Evolutionary conservation across 2,797 vertebrate genomes (phyloP).

Genomic region (Myotis vivesi): DNA sequence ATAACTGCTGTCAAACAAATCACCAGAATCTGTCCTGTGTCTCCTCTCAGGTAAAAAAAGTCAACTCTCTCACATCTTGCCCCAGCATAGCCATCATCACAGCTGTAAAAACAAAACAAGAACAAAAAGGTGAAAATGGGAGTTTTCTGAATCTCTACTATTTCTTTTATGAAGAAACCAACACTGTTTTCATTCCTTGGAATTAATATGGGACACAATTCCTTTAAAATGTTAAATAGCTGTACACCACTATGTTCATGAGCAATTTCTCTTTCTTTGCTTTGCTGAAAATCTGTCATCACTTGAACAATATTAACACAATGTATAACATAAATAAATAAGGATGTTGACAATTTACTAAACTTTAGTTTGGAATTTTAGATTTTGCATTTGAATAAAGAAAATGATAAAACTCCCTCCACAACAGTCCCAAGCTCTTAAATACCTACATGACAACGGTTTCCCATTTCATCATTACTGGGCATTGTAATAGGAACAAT

Average conservation of each 20-base stretch:
- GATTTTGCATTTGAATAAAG: not conserved
- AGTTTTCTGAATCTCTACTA: not conserved
- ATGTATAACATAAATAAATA: not conserved
- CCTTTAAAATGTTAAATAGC: not conserved
- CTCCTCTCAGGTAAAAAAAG: conserved; percentile 82
- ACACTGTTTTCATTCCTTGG: not conserved
- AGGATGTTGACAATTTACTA: not conserved
- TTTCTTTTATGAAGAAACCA: not conserved
- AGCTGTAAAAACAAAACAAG: conserved; percentile 82
- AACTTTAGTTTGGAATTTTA: not conserved
- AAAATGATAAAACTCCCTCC: not conserved
- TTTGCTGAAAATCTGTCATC: not conserved
- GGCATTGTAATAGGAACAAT: not conserved
- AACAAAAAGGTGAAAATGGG: not conserved
- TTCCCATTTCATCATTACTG: not conserved
- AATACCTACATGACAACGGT: not conserved
- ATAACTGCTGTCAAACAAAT: conserved; percentile 86
- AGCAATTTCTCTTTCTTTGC: not conserved
- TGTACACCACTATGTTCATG: not conserved
- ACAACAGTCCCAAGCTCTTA: not conserved
- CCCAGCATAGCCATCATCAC: conserved; percentile 87
- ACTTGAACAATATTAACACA: not conserved
- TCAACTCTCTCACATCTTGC: conserved; percentile 90
- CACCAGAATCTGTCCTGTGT: conserved; percentile 87
- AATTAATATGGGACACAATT: not conserved